Evolutionary conservation across 2,113 vertebrate species (phyloP), one percentile per base, ranked within the genome.

Genomic region (Eretmochelys imbricata): DNA sequence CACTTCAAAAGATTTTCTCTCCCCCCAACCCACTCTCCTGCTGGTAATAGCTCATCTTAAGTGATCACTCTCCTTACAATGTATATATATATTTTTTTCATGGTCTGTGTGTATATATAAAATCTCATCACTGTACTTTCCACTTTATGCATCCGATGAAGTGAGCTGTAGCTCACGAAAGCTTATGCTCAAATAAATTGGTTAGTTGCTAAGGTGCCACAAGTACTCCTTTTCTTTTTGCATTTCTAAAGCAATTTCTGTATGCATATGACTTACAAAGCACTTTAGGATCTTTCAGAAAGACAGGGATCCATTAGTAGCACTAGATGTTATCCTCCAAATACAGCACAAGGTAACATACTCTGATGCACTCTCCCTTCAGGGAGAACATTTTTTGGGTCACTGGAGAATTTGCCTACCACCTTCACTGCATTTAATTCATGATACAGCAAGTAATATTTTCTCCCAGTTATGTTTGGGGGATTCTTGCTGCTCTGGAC

Each of bases 391-490:
- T 57, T 65, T 80, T 25, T 54, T 76, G 79, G 31, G 14, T 69
- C 62, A 69, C 62, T 69, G 62, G 35, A 91, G 38, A 75, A 54
- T 20, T 89, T 42, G 1, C 27, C 25, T 2, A 0, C 38, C 8
- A 0, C 38, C 8, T 22, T 35, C 24, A 17, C n/a, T 2, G 0
- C 19, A 3, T 0, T 1, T 5, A 79, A 46, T 42, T 89, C 24
- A 29, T 7, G 16, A 35, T 17, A 11, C 0, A 50, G 13, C 27
- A 46, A 29, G 78, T 31, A 2, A 69, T 11, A 8, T 10, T 81
- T 24, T 51, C 10, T 83, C 50, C 31, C 46, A 16, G 42, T 89
- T 38, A 53, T 25, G 3, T 25, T 46, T 69, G 2, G 69, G 4
- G 4, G 78, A 81, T 48, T 62, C 57, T 80, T 89, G 16, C 24